Percentiles rank a stretch among this genome's conserved stretches.
Evolutionary conservation across 2,888 invertebrate genomes (phyloP).

Genomic region (Ellobium chinense): DNA sequence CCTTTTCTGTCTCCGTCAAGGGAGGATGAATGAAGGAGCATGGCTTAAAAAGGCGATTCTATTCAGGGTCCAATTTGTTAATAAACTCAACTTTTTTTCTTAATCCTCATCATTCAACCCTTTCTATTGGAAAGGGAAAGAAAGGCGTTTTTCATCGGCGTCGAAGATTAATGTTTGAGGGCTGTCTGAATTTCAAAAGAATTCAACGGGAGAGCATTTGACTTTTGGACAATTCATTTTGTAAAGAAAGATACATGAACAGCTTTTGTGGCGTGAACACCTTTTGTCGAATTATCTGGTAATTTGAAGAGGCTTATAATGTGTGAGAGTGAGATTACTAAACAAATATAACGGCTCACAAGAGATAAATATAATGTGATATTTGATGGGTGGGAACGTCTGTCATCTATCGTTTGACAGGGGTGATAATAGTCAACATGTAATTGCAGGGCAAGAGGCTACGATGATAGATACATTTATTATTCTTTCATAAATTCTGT

Average conservation of each 20-base stretch:
- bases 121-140: neutral
- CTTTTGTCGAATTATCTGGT: neutral
- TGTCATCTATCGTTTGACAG: too few relatives aligned
- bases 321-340: neutral
- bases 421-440: too few relatives aligned
- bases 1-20: neutral
- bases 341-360: neutral
- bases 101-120: neutral
- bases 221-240: slow-evolving; percentile 1
- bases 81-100: slow-evolving; percentile 1
- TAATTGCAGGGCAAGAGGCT: too few relatives aligned
- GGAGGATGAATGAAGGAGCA: neutral
- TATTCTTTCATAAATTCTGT: too few relatives aligned
- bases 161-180: neutral
- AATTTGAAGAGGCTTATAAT: neutral
- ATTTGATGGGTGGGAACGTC: too few relatives aligned
- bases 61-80: slow-evolving; percentile 1
- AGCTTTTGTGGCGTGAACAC: neutral
- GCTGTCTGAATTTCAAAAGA: neutral
- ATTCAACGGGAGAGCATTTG: neutral
- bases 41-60: neutral
- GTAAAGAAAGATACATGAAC: neutral
- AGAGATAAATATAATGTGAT: too few relatives aligned
- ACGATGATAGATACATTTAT: too few relatives aligned
- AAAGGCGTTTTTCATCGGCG: neutral